Evolutionary conservation across 1,140 invertebrate species (phyloP), one percentile per base, ranked within the genome.

Genomic region (Meloidogyne chitwoodi): DNA sequence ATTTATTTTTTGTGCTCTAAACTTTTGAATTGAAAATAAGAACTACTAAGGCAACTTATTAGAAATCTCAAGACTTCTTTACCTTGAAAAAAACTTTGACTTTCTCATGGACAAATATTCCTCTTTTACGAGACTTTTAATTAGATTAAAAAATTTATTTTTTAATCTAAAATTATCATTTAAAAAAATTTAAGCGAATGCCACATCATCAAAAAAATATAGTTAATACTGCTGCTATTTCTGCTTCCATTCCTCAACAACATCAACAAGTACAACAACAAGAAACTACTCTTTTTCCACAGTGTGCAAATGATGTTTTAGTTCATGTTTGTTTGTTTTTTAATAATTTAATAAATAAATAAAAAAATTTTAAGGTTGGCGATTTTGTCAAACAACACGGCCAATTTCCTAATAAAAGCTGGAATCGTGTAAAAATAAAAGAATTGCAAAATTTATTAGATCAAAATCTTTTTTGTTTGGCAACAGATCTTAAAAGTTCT

Each of bases 311-410:
- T 44, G 68, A 70, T 29, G 68, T 70, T 27, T 34, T 70, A 19
- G 27, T 61, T 29, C 31, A 70, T 16, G 68, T 70, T 68, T 29
- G 3, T 68, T 24, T 26, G 34, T 4, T 34, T 24, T 19, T 34
- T 67, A 1, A 67, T 10, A 5, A 26, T 68, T 68, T 31, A 26
- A n/a, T n/a, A n/a, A n/a, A n/a, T n/a, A n/a, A n/a, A n/a, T 26
- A 64, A 64, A 4, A 26, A 64, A 10, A n/a, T 38, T 31, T 63
- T 63, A n/a, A 73, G 71, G 64, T 73, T 5, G 56, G 56, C 8
- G 71, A 73, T 63, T 73, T 61, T 63, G 71, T 73, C 19, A 34
- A 64, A 19, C 71, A 73, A 38, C 64, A 34, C 56, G 71, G 71
- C 27, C 56, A 61, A 22, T 64, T 63, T 2, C 71, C 61, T 10